These are phyloP conservation scores for Parnassius mnemosyne DNA, from an alignment of 2,888 invertebrate genomes.

Conservation along the genomic window DNA sequence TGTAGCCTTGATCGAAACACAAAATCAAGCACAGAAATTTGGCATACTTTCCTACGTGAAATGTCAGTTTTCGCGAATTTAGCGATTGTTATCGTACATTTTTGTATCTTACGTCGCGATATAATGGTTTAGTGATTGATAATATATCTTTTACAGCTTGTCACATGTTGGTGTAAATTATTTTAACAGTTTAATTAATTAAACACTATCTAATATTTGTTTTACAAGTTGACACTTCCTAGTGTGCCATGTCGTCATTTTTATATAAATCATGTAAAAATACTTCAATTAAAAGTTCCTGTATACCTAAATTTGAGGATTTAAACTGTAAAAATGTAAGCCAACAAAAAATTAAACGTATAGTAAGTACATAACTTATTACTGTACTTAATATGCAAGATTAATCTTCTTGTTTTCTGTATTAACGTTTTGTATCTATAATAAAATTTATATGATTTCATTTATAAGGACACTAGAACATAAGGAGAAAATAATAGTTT, in stretches of 20 bases:
- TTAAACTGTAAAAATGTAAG: slow-evolving; percentile 51
- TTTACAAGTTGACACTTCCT: slow-evolving; percentile 5
- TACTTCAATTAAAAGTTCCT: slow-evolving; percentile 62
- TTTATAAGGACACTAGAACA: too few species aligned
- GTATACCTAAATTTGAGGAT: slow-evolving; percentile 51
- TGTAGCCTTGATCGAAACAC: slow-evolving; percentile 48
- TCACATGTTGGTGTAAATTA: slow-evolving; percentile 4
- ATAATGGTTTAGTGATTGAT: slow-evolving; percentile 15
- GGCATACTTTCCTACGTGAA: slow-evolving; percentile 36
- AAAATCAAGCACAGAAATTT: slow-evolving; percentile 42
- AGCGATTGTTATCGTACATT: slow-evolving; percentile 23
- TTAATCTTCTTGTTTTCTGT: too few species aligned
- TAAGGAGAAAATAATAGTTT: too few species aligned
- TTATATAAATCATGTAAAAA: slow-evolving; percentile 65
- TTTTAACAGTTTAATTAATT: neutral
- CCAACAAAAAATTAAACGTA: slow-evolving; percentile 40
- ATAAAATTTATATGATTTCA: too few species aligned
- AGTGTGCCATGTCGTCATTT: slow-evolving; percentile 54
- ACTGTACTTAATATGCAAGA: too few species aligned
- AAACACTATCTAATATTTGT: slow-evolving; percentile 15
- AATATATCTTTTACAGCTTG: slow-evolving; percentile 20
- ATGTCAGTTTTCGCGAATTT: slow-evolving; percentile 44
- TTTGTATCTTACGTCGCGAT: slow-evolving; percentile 14
- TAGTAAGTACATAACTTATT: slow-evolving; percentile 31
- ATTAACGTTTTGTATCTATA: too few species aligned